phyloP scores from a whole-genome alignment of 2,797 vertebrate species.

The Anolis apletophallus region DNA sequence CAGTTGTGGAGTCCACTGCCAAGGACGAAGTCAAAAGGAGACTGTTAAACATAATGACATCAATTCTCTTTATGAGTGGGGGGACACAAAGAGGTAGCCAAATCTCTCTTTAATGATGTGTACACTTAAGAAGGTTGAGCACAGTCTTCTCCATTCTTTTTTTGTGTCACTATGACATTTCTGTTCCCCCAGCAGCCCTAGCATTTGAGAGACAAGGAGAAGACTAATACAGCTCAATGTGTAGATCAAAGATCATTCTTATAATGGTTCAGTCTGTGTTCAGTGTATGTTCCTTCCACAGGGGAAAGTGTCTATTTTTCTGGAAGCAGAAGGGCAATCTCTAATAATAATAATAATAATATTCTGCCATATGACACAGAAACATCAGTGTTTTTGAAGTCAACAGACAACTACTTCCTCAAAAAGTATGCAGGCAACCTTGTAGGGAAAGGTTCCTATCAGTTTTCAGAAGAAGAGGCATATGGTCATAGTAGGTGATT shows the following conservation, averaged over 20 bases:
- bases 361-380: no score
- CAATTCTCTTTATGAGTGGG: slow-evolving; percentile 38
- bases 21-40: slow-evolving; percentile 48
- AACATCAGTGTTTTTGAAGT: no score
- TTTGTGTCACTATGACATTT: not conserved
- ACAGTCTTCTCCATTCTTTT: not conserved
- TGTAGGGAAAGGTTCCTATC: no score
- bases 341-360: not conserved
- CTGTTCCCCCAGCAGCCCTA: not conserved
- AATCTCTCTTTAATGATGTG: slow-evolving; percentile 37
- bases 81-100: slow-evolving; percentile 32
- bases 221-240: not conserved
- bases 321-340: not conserved
- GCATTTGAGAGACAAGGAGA: not conserved
- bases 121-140: slow-evolving; percentile 27
- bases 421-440: no score
- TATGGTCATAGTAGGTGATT: no score
- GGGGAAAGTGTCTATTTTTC: not conserved
- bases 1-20: slow-evolving; percentile 51
- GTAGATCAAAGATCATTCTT: not conserved
- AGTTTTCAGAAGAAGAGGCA: no score
- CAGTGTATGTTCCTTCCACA: not conserved
- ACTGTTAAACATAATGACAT: slow-evolving; percentile 49
- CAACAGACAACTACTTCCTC: no score
- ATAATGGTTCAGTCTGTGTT: not conserved